Conservation (phyloP, 2,797 vertebrate species). For the Tamandua tetradactyla region DNA sequence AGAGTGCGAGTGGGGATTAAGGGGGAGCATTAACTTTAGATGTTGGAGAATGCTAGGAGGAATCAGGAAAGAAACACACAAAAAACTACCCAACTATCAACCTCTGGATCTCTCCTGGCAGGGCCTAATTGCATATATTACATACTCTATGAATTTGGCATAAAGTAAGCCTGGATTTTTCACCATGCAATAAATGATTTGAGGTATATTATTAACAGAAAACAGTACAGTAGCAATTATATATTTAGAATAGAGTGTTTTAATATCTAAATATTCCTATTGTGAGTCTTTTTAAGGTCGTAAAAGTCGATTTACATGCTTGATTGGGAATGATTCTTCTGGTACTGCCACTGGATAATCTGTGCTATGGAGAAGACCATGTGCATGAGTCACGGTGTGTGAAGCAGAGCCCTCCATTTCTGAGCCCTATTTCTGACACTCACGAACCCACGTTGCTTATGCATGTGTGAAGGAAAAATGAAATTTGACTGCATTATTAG, state of each 20-base stretch:
- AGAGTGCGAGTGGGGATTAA: not conserved
- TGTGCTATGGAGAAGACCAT: not conserved
- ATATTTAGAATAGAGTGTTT: slow-evolving; percentile 74
- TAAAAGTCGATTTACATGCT: slow-evolving; percentile 74
- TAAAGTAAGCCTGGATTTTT: slow-evolving; percentile 25
- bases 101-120: not conserved
- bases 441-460: not conserved
- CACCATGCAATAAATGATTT: slow-evolving; percentile 1
- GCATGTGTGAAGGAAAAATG: not conserved
- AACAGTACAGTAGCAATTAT: slow-evolving; percentile 58
- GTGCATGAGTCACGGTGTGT: not conserved
- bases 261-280: slow-evolving; percentile 68
- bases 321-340: slow-evolving; percentile 55
- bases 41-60: not conserved
- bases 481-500: slow-evolving; percentile 6
- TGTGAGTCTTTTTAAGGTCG: slow-evolving; percentile 62
- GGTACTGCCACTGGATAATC: not conserved
- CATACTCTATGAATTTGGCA: not conserved
- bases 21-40: not conserved
- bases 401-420: slow-evolving; percentile 2
- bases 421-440: slow-evolving; percentile 8
- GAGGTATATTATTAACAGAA: slow-evolving; percentile 49
- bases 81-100: not conserved
- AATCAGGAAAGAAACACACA: slow-evolving; percentile 9
- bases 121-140: not conserved